Percentiles rank a stretch among this genome's conserved stretches.
phyloP scores from a whole-genome alignment of 2,113 vertebrate species.

The Todiramphus saurophagus region DNA sequence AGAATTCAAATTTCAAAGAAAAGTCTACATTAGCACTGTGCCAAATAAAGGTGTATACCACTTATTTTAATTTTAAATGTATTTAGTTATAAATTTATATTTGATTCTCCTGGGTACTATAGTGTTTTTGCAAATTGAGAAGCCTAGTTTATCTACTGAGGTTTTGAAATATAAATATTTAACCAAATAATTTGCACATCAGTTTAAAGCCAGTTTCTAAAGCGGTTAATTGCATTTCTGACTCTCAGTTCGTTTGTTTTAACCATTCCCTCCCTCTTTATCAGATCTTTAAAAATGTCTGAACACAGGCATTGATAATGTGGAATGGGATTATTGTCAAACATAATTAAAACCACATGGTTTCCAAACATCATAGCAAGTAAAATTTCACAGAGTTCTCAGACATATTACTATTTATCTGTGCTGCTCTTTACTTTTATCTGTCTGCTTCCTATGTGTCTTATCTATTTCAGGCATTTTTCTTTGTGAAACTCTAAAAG shows the following conservation, averaged over 20 bases:
- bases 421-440: background rate
- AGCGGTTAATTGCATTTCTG: background rate
- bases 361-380: background rate
- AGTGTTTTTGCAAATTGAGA: background rate
- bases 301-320: background rate
- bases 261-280: background rate
- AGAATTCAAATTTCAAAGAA: background rate
- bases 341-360: constrained; percentile 11
- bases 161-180: background rate
- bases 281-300: background rate
- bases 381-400: background rate
- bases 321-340: constrained; percentile 2
- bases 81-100: background rate
- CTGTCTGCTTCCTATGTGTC: background rate
- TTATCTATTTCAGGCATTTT: background rate
- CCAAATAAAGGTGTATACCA: background rate
- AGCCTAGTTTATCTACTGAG: background rate
- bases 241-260: background rate
- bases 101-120: background rate
- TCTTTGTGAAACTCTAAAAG: constrained; percentile 1
- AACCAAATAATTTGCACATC: background rate
- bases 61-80: background rate
- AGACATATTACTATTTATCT: background rate
- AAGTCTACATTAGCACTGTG: background rate
- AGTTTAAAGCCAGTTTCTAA: background rate